Conservation (phyloP, 2,888 invertebrate species). For the Philereme vetulata region DNA sequence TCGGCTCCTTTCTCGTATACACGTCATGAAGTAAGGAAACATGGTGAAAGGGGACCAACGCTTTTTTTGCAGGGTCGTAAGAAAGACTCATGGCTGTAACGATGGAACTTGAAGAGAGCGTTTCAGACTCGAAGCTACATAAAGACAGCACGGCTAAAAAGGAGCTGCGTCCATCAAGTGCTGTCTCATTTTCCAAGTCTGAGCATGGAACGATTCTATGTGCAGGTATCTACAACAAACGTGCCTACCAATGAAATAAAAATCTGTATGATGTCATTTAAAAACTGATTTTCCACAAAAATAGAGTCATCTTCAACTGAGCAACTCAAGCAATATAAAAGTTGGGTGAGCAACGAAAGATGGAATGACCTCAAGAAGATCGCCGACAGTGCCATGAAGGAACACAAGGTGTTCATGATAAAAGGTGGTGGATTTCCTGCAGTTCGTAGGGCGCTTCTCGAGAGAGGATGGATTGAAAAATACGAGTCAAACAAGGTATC, state of each 20-base stretch:
- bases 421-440: conserved; percentile 89
- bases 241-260: background rate
- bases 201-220: conserved; percentile 72
- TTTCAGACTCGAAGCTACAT: conserved; percentile 76
- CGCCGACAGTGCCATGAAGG: conserved; percentile 86
- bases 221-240: conserved; percentile 23
- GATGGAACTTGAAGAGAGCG: conserved; percentile 77
- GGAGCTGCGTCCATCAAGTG: conserved; percentile 72
- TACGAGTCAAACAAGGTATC: conserved; percentile 79
- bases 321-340: conserved; percentile 74
- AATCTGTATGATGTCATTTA: background rate
- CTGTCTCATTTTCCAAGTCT: conserved; percentile 73
- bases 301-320: conserved; percentile 60
- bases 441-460: conserved; percentile 86
- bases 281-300: background rate
- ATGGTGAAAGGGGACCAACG: conserved; percentile 50
- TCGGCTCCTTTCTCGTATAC: conserved; percentile 52
- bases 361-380: conserved; percentile 86
- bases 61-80: conserved; percentile 60
- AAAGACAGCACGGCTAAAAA: conserved; percentile 72
- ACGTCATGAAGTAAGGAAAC: conserved; percentile 50
- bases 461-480: conserved; percentile 90
- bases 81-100: conserved; percentile 74
- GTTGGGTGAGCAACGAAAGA: conserved; percentile 86
- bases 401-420: conserved; percentile 87